A percentile compares a stretch with the other conserved stretches of the same genome.
phyloP scores from a whole-genome alignment of 2,888 invertebrate species.

The Drosophila formosana region DNA sequence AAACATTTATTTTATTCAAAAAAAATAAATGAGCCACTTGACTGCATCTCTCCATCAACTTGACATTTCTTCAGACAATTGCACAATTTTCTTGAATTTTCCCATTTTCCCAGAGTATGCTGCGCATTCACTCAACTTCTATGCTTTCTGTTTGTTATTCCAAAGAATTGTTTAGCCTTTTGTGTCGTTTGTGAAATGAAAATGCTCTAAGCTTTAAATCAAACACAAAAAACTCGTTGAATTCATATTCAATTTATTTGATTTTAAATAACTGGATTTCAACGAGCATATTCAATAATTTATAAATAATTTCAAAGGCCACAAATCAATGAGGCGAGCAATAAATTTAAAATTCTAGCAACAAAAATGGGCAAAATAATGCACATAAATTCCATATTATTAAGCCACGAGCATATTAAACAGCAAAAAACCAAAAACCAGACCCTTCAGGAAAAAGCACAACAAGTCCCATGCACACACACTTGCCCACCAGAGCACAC shows the following conservation, averaged over 20 bases:
- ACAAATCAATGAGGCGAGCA: constrained; percentile 32
- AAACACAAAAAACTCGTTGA: background rate
- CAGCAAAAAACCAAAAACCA: constrained; percentile 32
- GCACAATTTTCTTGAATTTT: background rate
- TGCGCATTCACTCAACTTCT: constrained; percentile 21
- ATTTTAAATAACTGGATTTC: constrained; percentile 27
- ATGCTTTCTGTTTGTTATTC: constrained; percentile 15
- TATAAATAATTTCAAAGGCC: constrained; percentile 21
- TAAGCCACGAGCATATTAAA: constrained; percentile 55
- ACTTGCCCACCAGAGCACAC: constrained; percentile 17
- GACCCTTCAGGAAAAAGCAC: constrained; percentile 31
- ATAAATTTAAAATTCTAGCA: constrained; percentile 28
- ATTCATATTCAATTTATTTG: constrained; percentile 11
- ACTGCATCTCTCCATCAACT: background rate
- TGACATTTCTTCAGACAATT: background rate
- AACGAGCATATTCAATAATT: constrained; percentile 37
- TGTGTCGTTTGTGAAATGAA: constrained; percentile 9
- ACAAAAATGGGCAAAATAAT: constrained; percentile 28
- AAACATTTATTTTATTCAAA: background rate
- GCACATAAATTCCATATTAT: constrained; percentile 71
- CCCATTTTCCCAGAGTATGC: constrained; percentile 14
- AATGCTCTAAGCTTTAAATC: constrained; percentile 21
- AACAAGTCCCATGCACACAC: constrained; percentile 8
- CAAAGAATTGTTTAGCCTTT: constrained; percentile 35
- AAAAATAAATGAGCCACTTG: background rate